Base-by-base conservation (phyloP, 2,113 vertebrate species). In the Odontophorus gujanensis region DNA sequence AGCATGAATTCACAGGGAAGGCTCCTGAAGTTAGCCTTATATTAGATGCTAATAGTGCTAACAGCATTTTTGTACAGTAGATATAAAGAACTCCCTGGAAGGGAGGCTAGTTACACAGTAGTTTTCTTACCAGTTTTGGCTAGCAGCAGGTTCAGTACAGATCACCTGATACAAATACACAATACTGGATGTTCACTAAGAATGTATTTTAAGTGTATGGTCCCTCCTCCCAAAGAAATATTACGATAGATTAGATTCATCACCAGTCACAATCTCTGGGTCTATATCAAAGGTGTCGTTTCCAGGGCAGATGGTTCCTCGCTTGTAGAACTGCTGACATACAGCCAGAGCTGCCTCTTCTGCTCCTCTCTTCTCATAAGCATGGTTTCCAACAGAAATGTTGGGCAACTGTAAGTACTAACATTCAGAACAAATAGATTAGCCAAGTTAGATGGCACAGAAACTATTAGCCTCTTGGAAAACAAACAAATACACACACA, bases 231-330 rank as follows among this genome's bases (percentile, higher is more conserved):
- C 45, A 84, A 68, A 86, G 43, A 83, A 77, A 19, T 7, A 12
- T 83, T 30, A 91, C 3, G 67, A 78, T 7, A 90, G 36, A 87
- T 65, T 43, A 92, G 76, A 50, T 78, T 91, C 47, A 55, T 98
- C 96, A 99, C 99, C 99, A 95, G 97, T 98, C 81, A 98, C 98
- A 71, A 98, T 97, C 87, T 98, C 96, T 32, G 99, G 98, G 80
- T 99, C 98, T 62, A 99, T 99, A 95, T 98, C 97, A 95, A 99
- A 99, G 62, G 98, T 99, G 26, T 98, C 98, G 0, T 98, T 99
- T 87, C 97, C 98, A 73, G 99, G 99, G 61, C 94, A 98, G 69
- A 99, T 98, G 91, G 80, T 98, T 82, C 98, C 97, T 96, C 96
- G 96, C 93, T 97, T 98, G 97, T 99, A 99, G 93, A 98, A 98